Evolutionary conservation across 2,113 vertebrate species (phyloP), one percentile per base, ranked within the genome.

Genomic region (Vulpes lagopus): DNA sequence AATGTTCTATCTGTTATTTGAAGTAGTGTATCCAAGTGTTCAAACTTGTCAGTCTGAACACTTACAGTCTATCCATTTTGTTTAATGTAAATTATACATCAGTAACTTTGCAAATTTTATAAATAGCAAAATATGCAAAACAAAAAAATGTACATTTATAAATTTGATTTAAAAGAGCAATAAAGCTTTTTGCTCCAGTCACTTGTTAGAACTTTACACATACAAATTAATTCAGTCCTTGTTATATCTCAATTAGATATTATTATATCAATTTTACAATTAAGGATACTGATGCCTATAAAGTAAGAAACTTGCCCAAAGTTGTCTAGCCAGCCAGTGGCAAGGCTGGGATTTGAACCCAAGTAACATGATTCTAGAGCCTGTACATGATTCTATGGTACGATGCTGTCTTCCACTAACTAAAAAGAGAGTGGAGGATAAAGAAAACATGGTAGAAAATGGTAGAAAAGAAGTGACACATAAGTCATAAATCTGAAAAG

Each of bases 161-260:
- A 73, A 57, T 92, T 79, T 74, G 27, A 92, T 62, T 64, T 95
- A 64, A 94, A 89, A 80, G 83, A 79, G 17, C 35, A 59, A 90
- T 8, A 67, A 92, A 76, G 67, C 53, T 49, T 35, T 43, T 64
- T 20, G 0, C 49, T 81, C 93, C 32, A 20, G 76, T n/a, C n/a
- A 74, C 2, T 59, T 53, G 67, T 65, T 14, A 43, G 32, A 73
- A 32, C 57, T 84, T 79, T 38, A 49, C 38, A 5, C 14, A 23
- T n/a, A 32, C 10, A 89, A 74, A 32, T 76, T 60, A 90, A 93
- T 49, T 96, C 32, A 53, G 19, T 92, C 49, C 55, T 83, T 64
- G 22, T 64, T 30, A 38, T 92, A 79, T 43, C 49, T 79, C 49
- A 16, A 27, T 51, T 35, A 83, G n/a, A 89, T n/a, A 79, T 20